Evolutionary conservation across 2,888 invertebrate genomes (phyloP).

Genomic region (Abrostola triplasia): DNA sequence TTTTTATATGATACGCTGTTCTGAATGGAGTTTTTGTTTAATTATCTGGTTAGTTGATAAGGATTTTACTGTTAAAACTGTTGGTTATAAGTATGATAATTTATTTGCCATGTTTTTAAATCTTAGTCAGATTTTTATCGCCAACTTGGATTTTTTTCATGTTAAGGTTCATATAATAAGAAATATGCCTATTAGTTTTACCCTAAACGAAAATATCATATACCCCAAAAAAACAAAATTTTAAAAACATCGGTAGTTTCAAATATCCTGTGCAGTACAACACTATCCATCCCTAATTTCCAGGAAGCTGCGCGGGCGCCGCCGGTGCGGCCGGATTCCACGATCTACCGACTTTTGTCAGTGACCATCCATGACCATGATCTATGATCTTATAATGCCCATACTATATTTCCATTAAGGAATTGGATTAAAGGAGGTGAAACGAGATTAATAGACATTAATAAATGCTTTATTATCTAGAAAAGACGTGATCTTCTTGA

Average conservation of each 20-base stretch:
- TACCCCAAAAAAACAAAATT: too few relatives aligned
- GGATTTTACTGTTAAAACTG: conserved; percentile 11
- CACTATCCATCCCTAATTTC: conserved; percentile 82
- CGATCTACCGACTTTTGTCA: conserved; percentile 80
- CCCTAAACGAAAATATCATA: too few relatives aligned
- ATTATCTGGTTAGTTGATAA: conserved; percentile 30
- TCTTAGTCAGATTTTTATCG: too few relatives aligned
- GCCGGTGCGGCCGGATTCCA: conserved; percentile 83
- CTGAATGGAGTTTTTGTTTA: conserved; percentile 41
- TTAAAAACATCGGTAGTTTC: conserved; percentile 21
- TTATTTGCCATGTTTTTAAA: too few relatives aligned
- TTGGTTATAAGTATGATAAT: not conserved
- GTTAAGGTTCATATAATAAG: too few relatives aligned
- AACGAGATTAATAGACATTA: not conserved
- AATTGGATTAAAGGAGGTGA: conserved; percentile 17
- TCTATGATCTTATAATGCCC: conserved; percentile 47
- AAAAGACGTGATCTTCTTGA: too few relatives aligned
- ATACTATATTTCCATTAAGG: conserved; percentile 44
- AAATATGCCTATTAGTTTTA: too few relatives aligned
- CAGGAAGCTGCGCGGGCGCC: conserved; percentile 86
- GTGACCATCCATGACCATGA: conserved; percentile 74
- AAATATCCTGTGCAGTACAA: conserved; percentile 47
- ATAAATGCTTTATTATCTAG: conserved; percentile 4
- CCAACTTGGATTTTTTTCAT: too few relatives aligned
- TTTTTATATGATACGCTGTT: conserved; percentile 28